These are phyloP conservation scores for Rhabdomys dilectus DNA, from an alignment of 2,113 vertebrate genomes.

Conservation along the genomic window DNA sequence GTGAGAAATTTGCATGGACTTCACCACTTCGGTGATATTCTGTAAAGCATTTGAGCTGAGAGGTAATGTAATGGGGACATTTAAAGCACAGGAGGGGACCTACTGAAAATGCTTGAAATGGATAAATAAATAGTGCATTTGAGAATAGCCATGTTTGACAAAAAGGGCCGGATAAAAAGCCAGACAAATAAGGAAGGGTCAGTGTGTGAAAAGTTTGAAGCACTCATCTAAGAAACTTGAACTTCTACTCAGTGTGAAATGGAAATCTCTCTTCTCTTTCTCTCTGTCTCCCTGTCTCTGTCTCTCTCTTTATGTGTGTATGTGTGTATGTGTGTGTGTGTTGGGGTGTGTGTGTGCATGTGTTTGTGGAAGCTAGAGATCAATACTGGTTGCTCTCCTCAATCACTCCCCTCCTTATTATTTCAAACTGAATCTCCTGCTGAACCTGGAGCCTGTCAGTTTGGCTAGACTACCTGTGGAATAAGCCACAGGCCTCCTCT, in stretches of 20 bases:
- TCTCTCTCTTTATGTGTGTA: not conserved
- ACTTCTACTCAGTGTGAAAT: not conserved
- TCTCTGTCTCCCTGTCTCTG: not conserved
- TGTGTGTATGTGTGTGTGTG: not conserved
- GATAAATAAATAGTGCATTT: conserved; percentile 24
- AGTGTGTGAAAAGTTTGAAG: not conserved
- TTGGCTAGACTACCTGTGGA: not conserved
- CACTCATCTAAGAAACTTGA: not conserved
- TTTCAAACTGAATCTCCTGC: not conserved
- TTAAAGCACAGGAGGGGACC: not conserved
- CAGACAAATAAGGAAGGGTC: not conserved
- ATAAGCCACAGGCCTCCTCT: not conserved
- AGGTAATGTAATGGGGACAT: not conserved
- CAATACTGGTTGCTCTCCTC: not conserved
- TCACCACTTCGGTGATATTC: not conserved
- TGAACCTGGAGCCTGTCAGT: not conserved
- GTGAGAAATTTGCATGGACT: not conserved
- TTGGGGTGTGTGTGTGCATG: no score
- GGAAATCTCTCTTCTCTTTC: not conserved
- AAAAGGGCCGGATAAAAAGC: not conserved
- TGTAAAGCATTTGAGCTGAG: not conserved
- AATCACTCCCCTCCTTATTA: not conserved
- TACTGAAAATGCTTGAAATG: not conserved
- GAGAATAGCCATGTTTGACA: not conserved
- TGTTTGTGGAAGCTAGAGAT: not conserved